Evolutionary conservation across 1,140 invertebrate genomes (phyloP).

Genomic region (Wiebesia pumilae): DNA sequence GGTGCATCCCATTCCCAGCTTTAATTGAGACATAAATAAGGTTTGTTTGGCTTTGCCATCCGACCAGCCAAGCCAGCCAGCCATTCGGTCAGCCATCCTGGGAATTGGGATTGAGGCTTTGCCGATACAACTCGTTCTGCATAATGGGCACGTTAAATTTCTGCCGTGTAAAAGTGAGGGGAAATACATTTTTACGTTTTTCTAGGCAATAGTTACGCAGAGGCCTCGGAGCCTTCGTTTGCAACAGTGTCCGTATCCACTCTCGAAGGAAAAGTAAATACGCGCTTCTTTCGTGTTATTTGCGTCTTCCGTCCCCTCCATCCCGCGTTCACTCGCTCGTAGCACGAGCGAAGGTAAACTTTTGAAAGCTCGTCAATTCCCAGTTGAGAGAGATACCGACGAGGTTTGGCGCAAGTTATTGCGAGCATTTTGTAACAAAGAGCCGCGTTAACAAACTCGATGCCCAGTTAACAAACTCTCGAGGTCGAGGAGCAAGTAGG

Average conservation of each 20-base stretch:
- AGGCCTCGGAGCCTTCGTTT: neutral
- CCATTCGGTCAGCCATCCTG: conserved; percentile 61
- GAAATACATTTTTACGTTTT: conserved; percentile 60
- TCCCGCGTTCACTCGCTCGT: neutral
- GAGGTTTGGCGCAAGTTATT: conserved; percentile 60
- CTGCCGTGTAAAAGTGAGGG: conserved; percentile 58
- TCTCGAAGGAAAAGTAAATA: neutral
- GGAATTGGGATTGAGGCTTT: conserved; percentile 74
- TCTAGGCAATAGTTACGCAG: conserved; percentile 8
- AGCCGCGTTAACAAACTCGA: conserved; percentile 55
- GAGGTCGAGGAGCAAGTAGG: conserved; percentile 59
- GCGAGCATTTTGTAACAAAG: conserved; percentile 52
- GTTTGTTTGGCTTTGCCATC: conserved; percentile 75
- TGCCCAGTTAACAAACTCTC: conserved; percentile 17
- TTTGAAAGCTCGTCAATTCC: conserved; percentile 28
- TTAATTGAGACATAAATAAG: conserved; percentile 77
- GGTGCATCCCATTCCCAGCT: conserved; percentile 72
- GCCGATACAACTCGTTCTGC: conserved; percentile 74
- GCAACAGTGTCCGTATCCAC: no score
- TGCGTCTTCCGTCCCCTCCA: neutral
- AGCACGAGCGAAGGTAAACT: neutral
- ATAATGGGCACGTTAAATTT: conserved; percentile 74
- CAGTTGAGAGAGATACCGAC: conserved; percentile 53
- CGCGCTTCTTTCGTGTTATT: neutral
- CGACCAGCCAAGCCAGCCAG: conserved; percentile 48